Evolutionary conservation across 2,888 invertebrate species (phyloP), one percentile per base, ranked within the genome.

Genomic region (Oscheius sp.): DNA sequence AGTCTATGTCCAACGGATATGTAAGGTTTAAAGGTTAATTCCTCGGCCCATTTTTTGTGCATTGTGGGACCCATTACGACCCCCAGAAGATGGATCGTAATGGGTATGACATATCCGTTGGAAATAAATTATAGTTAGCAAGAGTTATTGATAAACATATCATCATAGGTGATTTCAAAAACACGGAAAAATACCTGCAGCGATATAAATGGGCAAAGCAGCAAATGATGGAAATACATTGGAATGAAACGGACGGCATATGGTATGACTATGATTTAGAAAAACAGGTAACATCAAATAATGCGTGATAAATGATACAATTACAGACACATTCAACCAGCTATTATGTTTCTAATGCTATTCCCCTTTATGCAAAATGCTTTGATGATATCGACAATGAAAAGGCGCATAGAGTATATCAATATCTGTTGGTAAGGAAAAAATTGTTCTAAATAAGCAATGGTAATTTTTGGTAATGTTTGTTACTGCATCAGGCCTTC

Each of bases 241-340:
- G 93, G 92, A 90, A 92, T 82, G 90, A 91, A 47, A 89, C 90
- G 28, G 91, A 90, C 59, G 92, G 92, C 56, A 81, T 84, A 89
- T 91, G 85, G 85, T 85, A 85, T 68, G 85, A 85, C 66, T 85
- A 82, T 68, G 85, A 85, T 68, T 63, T 85, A 12, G 83, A 83
- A 51, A 68, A 50, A 44, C 75, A 80, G 72, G 76, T 76, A 20
- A 17, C 12, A 8, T 14, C 36, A 14, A 14, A 8, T 20, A 20
- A 2, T 14, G 12, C 41, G n/a, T 17, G 12, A 22, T 30, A 22
- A n/a, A 54, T 22, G n/a, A n/a, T 6, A 2, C 14, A 22, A 12
- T 66, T 66, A 54, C 54, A 72, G 64, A 65, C 70, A 14, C 86
- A 86, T 70, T 82, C 83, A 9, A 82, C 80, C 47, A 73, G 69